Evolutionary conservation across 2,888 invertebrate species (phyloP), one percentile per base, ranked within the genome.

Genomic region (Latrodectus elegans): DNA sequence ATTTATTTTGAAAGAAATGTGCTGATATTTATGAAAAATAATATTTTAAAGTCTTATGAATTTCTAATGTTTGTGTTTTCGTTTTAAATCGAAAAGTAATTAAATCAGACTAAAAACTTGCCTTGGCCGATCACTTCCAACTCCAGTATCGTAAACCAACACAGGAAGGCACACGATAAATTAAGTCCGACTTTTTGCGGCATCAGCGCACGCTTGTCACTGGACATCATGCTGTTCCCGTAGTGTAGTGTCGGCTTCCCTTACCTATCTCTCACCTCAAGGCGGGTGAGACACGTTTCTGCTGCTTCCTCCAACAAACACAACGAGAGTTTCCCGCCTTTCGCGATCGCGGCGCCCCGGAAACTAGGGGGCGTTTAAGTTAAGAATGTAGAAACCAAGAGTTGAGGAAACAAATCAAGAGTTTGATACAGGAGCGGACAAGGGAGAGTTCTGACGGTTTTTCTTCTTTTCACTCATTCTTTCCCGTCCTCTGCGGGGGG

Each of bases 91-190:
- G 4, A 38, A 38, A 38, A 38, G 4, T 38, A 38, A 38, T 38
- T 38, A 38, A 38, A 38, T 38, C 6, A 38, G 6, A 38, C 38
- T 38, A 38, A 11, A 51, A 51, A 71, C 83, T 26, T 22, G 77
- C 84, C 84, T 84, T 84, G 84, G 38, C 77, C 72, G 65, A 77
- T 72, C n/a, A 77, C 72, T 72, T 84, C 77, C 4, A 84, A 26
- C n/a, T 84, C 67, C n/a, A 84, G 52, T 49, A 84, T 65, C 8
- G 84, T 84, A 84, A 84, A 84, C 84, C 84, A 84, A 77, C 72
- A 84, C 9, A 84, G 77, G n/a, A 84, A 11, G 17, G 77, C 84
- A 72, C 84, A 84, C 72, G 77, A 72, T 71, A 83, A 70, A 71
- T 70, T 83, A 75, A 75, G 70, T 64, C 83, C 76, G 60, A 77